Percentiles rank a stretch among this genome's conserved stretches.
Conservation (phyloP, 2,113 vertebrate species). For the Passerina amoena region DNA sequence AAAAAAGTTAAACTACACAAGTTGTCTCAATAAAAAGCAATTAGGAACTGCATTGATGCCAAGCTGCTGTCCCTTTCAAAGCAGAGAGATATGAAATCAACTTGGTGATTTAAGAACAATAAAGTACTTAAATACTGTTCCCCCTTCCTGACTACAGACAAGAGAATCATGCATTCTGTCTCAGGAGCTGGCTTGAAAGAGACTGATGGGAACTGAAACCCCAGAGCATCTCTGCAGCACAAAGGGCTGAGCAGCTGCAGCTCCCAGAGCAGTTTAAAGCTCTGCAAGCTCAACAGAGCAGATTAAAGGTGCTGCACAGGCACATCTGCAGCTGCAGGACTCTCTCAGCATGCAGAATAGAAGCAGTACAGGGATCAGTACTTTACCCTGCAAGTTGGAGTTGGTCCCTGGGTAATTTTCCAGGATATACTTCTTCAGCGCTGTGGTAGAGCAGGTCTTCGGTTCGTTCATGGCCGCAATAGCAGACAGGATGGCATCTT, state of each 20-base stretch:
- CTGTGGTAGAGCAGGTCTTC: constrained; percentile 94
- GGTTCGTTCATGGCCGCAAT: constrained; percentile 99
- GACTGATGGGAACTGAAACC: not conserved
- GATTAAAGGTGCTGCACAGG: not conserved
- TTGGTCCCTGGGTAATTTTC: constrained; percentile 90
- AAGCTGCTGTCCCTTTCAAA: not conserved
- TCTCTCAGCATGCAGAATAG: not conserved
- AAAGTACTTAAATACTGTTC: not conserved
- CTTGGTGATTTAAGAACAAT: not conserved
- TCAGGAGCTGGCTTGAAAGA: not conserved
- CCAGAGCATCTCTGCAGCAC: not conserved
- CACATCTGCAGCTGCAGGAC: not conserved
- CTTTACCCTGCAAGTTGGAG: constrained; percentile 87
- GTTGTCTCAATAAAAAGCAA: not conserved
- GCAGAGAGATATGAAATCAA: not conserved
- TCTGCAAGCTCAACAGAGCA: not conserved
- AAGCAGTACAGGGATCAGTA: not conserved
- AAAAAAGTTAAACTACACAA: not conserved
- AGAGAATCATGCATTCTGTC: not conserved
- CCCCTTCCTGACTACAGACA: not conserved
- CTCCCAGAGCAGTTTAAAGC: not conserved
- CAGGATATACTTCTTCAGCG: constrained; percentile 89
- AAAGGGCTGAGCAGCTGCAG: constrained; percentile 5
- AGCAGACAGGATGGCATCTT: constrained; percentile 93
- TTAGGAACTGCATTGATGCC: not conserved